phyloP scores from a whole-genome alignment of 2,888 invertebrate species.

The Sinopyrophorus schimmeli region DNA sequence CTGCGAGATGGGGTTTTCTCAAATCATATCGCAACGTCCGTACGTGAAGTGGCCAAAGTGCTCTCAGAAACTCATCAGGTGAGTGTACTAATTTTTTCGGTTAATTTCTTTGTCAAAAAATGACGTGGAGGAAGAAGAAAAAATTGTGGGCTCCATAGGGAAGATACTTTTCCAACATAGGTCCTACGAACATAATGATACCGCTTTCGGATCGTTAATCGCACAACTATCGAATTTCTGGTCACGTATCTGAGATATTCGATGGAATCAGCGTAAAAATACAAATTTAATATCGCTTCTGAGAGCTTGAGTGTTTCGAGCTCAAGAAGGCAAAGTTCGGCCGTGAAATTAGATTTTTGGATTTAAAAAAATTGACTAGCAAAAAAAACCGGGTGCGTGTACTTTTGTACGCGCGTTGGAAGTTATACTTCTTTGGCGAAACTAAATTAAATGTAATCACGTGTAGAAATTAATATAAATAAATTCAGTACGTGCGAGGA shows the following conservation, averaged over 20 bases:
- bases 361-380: conserved; percentile 15
- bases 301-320: conserved; percentile 40
- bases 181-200: conserved; percentile 49
- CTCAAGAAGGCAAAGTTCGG: conserved; percentile 10
- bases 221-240: conserved; percentile 59
- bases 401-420: no score
- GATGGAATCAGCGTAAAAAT: conserved; percentile 67
- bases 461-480: no score
- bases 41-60: conserved; percentile 62
- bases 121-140: no score
- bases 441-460: no score
- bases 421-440: no score
- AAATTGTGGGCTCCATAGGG: no score
- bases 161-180: no score
- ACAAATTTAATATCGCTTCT: conserved; percentile 64
- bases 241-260: conserved; percentile 61
- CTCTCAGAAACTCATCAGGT: conserved; percentile 59
- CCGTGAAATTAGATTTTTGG: conserved; percentile 19
- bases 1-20: conserved; percentile 53
- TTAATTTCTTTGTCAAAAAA: no score
- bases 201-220: conserved; percentile 61
- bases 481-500: no score
- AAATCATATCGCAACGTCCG: conserved; percentile 60
- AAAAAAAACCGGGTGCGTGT: no score
- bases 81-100: no score